phyloP scores from a whole-genome alignment of 2,797 vertebrate genomes.

The Dallia pectoralis region DNA sequence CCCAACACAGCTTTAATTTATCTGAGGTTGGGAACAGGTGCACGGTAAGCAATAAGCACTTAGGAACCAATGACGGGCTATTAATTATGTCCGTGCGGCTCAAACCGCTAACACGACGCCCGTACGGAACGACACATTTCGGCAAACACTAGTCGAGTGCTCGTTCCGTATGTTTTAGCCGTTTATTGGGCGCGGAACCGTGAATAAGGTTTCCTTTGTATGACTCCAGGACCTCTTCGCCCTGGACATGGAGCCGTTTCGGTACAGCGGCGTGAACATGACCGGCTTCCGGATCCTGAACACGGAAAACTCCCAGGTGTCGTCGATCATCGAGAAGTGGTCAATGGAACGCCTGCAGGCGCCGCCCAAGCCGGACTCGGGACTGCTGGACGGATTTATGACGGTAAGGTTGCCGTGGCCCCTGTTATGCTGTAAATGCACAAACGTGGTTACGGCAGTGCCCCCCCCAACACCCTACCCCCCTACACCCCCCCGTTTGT shows the following conservation, averaged over 20 bases:
- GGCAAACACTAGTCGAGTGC: neutral
- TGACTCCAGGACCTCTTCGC: constrained; percentile 89
- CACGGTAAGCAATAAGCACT: constrained; percentile 1
- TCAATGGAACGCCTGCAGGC: constrained; percentile 97
- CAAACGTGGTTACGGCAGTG: constrained; percentile 22
- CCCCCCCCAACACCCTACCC: neutral
- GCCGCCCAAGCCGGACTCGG: constrained; percentile 94
- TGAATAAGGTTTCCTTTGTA: neutral
- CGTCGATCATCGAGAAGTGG: constrained; percentile 98
- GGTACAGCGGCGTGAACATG: constrained; percentile 97
- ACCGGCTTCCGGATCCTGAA: constrained; percentile 96
- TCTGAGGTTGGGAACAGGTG: constrained; percentile 13
- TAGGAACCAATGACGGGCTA: constrained; percentile 18
- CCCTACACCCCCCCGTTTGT: neutral
- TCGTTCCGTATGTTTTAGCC: neutral
- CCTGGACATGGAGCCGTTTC: constrained; percentile 94
- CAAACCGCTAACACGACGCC: neutral
- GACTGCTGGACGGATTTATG: constrained; percentile 99
- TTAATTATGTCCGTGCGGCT: neutral
- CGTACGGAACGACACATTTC: neutral
- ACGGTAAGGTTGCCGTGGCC: constrained; percentile 75
- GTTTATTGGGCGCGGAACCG: neutral
- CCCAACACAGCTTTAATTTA: constrained; percentile 32
- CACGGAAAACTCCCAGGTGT: constrained; percentile 92
- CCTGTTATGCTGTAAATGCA: constrained; percentile 19